phyloP scores from a whole-genome alignment of 2,797 vertebrate species.

The Sylvia borin region DNA sequence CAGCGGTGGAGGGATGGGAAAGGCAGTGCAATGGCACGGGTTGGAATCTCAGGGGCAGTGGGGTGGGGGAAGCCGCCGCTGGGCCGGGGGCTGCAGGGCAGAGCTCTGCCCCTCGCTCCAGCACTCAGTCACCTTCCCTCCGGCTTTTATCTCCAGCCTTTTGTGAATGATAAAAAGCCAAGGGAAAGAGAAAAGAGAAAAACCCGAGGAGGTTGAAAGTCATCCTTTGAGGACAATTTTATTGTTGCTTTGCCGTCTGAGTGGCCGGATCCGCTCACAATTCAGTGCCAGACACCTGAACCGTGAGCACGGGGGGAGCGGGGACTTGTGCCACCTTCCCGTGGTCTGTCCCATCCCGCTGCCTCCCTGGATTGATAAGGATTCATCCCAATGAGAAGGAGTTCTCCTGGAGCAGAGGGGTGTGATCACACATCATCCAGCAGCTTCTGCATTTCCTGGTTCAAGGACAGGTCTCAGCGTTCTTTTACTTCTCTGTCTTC shows the following conservation, averaged over 20 bases:
- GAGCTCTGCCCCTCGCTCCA: not conserved
- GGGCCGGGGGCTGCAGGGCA: rapidly evolving
- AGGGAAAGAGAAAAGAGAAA: not conserved
- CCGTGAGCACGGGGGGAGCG: rapidly evolving
- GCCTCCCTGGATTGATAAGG: not conserved
- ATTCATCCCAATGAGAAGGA: rapidly evolving
- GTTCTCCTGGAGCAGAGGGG: not conserved
- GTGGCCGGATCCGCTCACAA: not conserved
- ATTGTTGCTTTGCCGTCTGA: not conserved
- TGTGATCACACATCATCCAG: not conserved
- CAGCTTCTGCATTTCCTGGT: not conserved
- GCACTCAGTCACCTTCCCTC: not conserved
- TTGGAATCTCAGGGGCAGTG: rapidly evolving
- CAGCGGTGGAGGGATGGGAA: rapidly evolving
- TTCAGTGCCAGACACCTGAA: not conserved
- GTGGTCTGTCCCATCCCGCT: rapidly evolving
- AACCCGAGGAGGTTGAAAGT: not conserved
- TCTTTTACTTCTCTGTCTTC: not conserved
- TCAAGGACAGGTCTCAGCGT: not conserved
- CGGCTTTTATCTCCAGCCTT: not conserved
- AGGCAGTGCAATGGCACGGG: rapidly evolving
- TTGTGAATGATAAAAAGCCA: not conserved
- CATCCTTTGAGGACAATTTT: not conserved
- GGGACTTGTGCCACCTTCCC: rapidly evolving
- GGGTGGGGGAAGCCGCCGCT: not conserved